Evolutionary conservation across 1,140 invertebrate genomes (phyloP), one percentile per base, ranked within the genome.

Genomic region (Drosophila melanogaster): DNA sequence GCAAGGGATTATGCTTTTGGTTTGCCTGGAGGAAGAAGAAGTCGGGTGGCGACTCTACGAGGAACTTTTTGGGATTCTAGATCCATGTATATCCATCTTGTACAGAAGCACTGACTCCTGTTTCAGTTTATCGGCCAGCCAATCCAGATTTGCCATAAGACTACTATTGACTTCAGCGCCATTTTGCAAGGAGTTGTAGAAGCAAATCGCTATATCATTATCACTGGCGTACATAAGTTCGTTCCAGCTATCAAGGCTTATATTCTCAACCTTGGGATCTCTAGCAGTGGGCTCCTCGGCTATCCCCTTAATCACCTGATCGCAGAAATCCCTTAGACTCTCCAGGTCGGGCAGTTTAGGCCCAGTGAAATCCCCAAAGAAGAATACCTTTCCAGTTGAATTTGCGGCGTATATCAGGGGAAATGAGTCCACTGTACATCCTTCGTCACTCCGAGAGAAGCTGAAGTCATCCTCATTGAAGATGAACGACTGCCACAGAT

Each of bases 381-480:
- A 77, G 11, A 55, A 30, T 17, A 80, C 75, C 6, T 56, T n/a
- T 8, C 75, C 70, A 0, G 41, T 8, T 8, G 47, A 14, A 60
- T 50, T 47, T n/a, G 80, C 51, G 4, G 65, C 81, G 44, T 54
- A 86, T 11, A 78, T 75, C n/a, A 80, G 33, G 1, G 77, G 77
- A 3, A 49, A 11, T 12, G 49, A 38, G 4, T 74, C n/a, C 4
- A 59, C 19, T 12, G 47, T 7, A 14, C 19, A 57, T 4, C 22
- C 58, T 8, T 22, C 19, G 5, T 47, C 61, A 1, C 44, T 35
- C 0, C 41, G 47, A 15, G 41, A 26, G 30, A 79, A 44, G 1
- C 3, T 17, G 3, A 46, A 56, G 0, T 40, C 49, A 0, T 74
- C 12, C 35, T 41, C 37, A 12, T 79, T 41, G 35, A 79, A 79